Evolutionary conservation across 2,888 invertebrate genomes (phyloP).

Genomic region (Conomelus anceps): DNA sequence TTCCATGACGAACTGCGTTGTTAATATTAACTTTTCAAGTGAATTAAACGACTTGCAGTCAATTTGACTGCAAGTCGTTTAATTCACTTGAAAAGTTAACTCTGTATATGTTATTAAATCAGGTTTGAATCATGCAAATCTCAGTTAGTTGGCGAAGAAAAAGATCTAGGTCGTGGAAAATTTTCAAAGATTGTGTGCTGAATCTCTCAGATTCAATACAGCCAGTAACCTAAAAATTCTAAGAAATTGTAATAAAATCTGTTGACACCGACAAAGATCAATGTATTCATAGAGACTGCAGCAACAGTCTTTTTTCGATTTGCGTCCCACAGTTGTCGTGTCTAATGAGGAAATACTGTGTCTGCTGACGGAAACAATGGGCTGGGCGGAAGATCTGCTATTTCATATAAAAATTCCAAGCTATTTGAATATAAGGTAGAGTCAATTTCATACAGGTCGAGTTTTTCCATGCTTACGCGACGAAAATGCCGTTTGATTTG

Average conservation of each 20-base stretch:
- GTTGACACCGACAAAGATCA: neutral
- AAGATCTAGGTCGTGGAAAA: neutral
- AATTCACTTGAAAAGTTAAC: no score
- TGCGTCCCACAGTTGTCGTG: neutral
- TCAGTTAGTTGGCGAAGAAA: no score
- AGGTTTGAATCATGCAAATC: no score
- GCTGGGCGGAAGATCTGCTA: neutral
- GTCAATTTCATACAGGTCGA: neutral
- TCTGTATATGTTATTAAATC: no score
- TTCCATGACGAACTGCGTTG: no score
- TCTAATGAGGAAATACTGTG: neutral
- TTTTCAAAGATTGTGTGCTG: no score
- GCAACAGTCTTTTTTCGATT: neutral
- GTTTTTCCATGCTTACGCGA: neutral
- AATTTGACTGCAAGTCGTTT: no score
- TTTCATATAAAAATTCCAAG: neutral
- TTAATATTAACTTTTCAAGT: no score
- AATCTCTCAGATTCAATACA: neutral
- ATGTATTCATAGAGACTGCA: neutral
- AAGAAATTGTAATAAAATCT: neutral
- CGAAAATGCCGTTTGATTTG: neutral
- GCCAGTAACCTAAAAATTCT: neutral
- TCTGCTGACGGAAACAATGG: neutral
- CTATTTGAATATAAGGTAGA: neutral
- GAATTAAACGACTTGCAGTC: no score